Evolutionary conservation across 1,140 invertebrate species (phyloP), one percentile per base, ranked within the genome.

Genomic region (Penaeus indicus): DNA sequence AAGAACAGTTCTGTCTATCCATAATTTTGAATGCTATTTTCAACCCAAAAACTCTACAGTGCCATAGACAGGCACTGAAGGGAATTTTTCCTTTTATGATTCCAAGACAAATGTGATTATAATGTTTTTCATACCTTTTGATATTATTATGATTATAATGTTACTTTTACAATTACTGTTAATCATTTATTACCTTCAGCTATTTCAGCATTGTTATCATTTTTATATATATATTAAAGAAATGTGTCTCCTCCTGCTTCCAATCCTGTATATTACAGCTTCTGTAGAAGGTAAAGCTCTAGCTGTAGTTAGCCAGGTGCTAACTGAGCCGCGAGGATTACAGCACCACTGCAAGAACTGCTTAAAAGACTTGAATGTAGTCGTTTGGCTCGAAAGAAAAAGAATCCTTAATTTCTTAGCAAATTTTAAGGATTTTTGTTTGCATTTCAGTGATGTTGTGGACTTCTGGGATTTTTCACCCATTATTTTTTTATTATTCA

Each of bases 261-360:
- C 4, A 21, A 3, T 60, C 61, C 25, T 79, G 78, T 79, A 79
- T 25, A n/a, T n/a, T 47, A 79, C 78, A 79, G 78, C 78, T 79
- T 79, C 61, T 82, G n/a, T n/a, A 61, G 18, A 61, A 63, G 63
- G 67, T 77, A 77, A 84, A 38, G 62, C 86, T 88, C 86, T 83
- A 60, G 86, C 86, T 88, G 67, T 84, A 88, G 86, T 88, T 88
- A 47, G 86, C 62, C 60, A 42, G 61, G 72, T 84, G 82, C 86
- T 88, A 88, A 88, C 86, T 88, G 81, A 79, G 86, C 72, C 77
- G 64, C 62, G 86, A 88, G 86, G 81, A 54, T 83, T 83, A 88
- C 86, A 83, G 42, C 47, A 62, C 60, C 75, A 22, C 69, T 54
- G 75, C 42, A 77, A 21, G 62, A 78, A 75, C n/a, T 75, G 25